Evolutionary conservation across 2,113 vertebrate genomes (phyloP), one percentile per base, ranked within the genome.

Genomic region (Phoxinus phoxinus): DNA sequence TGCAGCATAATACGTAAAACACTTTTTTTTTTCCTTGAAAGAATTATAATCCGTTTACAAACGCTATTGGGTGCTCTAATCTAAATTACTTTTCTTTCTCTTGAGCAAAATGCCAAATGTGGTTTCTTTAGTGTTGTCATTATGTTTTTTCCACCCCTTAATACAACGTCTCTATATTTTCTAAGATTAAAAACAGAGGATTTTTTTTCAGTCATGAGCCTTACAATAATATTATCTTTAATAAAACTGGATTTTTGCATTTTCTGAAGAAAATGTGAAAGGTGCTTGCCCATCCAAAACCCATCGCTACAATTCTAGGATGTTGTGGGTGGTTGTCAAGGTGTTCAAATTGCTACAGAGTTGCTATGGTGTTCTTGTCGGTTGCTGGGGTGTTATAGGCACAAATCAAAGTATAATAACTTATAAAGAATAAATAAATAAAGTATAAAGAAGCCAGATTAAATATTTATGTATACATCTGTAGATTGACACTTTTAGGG

Each of bases 41-140:
- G 17, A 81, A 48, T 51, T 67, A 44, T 81, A 67, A 67, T 81
- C 41, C 44, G n/a, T 67, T 65, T 30, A 44, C 37, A 63, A 25
- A 63, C 3, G n/a, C 32, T 37, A 25, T 74, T 74, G 41, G 72
- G 30, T 59, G 53, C 59, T 59, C 58, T 80, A 63, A 80, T 80
- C 78, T 80, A 80, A 80, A 80, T 80, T 35, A 78, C 51, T 78
- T 78, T 78, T 35, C 51, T 78, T 78, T 78, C 51, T 78, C 53
- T n/a, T 80, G 58, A 63, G 37, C 35, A 44, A 46, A 61, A 80
- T 44, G 37, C 23, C 37, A 46, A 63, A 80, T 25, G 27, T 63
- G 41, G 13, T 46, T 32, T 32, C 41, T 30, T 30, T 23, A 21
- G 15, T 81, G n/a, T 67, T 67, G 61, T 67, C 17, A 48, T 8